These are phyloP conservation scores for Clitarchus hookeri DNA, from an alignment of 2,888 invertebrate genomes.

Conservation along the genomic window DNA sequence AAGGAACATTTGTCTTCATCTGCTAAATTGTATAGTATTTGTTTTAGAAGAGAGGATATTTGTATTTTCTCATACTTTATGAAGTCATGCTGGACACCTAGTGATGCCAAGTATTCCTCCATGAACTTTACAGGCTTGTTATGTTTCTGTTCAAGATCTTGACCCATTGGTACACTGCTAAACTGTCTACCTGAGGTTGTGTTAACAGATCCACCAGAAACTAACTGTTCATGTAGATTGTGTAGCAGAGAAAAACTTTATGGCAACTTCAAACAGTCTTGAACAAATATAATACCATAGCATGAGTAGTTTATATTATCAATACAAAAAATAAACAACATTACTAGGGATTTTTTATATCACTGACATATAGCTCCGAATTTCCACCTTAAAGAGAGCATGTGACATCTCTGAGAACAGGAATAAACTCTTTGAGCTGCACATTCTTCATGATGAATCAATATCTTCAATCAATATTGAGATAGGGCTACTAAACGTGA, in stretches of 20 bases:
- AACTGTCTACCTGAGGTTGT: conserved; percentile 19
- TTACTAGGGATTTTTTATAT: background rate
- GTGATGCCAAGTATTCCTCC: background rate
- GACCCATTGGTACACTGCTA: conserved; percentile 9
- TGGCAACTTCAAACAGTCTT: conserved; percentile 3
- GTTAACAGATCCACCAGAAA: background rate
- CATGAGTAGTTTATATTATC: conserved; percentile 10
- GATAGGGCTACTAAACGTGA: too few relatives aligned
- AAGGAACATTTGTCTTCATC: conserved; percentile 7
- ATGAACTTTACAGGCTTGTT: conserved; percentile 9
- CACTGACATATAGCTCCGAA: background rate
- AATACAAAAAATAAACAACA: too few relatives aligned
- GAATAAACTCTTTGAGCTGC: background rate
- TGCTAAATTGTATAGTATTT: conserved; percentile 1
- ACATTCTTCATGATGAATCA: too few relatives aligned
- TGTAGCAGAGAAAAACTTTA: background rate
- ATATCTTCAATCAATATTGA: too few relatives aligned
- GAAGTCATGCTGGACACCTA: background rate
- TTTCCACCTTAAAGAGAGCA: background rate
- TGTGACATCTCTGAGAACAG: conserved; percentile 17
- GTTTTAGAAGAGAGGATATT: background rate
- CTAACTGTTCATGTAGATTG: background rate
- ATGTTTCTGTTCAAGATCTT: background rate
- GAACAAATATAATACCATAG: background rate
- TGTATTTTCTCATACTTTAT: conserved; percentile 15